These are phyloP conservation scores for Xenopus petersii DNA, from an alignment of 2,797 vertebrate genomes.

Conservation along the genomic window DNA sequence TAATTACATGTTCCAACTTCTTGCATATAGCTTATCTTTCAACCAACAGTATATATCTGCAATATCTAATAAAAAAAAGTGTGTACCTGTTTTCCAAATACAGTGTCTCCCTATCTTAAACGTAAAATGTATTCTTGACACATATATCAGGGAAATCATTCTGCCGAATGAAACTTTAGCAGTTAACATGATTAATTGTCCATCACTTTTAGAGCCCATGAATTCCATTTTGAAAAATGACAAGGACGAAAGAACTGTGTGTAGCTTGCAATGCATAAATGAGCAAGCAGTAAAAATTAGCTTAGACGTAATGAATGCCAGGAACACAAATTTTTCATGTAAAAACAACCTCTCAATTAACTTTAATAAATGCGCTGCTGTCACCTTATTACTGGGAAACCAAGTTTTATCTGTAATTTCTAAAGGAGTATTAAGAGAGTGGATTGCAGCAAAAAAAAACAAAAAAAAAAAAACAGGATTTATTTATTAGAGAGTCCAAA, in stretches of 20 bases:
- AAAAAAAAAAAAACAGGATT: slow-evolving; percentile 3
- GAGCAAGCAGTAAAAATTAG: slow-evolving; percentile 41
- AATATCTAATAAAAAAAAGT: not conserved
- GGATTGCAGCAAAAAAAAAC: not conserved
- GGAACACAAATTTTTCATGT: slow-evolving; percentile 45
- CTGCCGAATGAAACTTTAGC: slow-evolving; percentile 42
- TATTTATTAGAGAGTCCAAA: slow-evolving; percentile 2
- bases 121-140: slow-evolving; percentile 39
- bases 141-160: slow-evolving; percentile 43
- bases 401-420: slow-evolving; percentile 37
- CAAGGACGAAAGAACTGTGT: slow-evolving; percentile 43
- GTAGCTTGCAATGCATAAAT: slow-evolving; percentile 25
- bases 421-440: not conserved
- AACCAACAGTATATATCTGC: not conserved
- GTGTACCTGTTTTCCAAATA: slow-evolving; percentile 12
- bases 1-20: no score
- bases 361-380: slow-evolving; percentile 43
- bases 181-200: slow-evolving; percentile 48
- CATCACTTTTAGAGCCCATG: slow-evolving; percentile 43
- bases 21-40: no score
- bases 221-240: slow-evolving; percentile 43
- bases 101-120: slow-evolving; percentile 9
- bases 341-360: slow-evolving; percentile 49
- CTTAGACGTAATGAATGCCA: slow-evolving; percentile 38
- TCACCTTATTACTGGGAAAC: slow-evolving; percentile 38